These are phyloP conservation scores for Coccyzus lansbergi DNA, from an alignment of 2,797 vertebrate species.

Conservation along the genomic window DNA sequence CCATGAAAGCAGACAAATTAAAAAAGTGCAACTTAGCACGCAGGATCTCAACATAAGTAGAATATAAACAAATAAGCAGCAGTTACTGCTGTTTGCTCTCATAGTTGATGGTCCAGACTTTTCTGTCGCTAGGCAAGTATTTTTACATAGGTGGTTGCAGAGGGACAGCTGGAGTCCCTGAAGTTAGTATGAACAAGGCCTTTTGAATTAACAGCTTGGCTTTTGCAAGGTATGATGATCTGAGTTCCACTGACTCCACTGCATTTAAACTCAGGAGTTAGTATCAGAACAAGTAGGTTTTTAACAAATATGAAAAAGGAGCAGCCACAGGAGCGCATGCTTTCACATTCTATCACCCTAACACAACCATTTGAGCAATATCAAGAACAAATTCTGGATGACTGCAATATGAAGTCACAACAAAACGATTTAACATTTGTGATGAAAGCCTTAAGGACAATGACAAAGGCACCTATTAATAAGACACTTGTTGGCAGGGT, in stretches of 20 bases:
- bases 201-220: background rate
- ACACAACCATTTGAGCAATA: background rate
- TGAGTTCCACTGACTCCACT: background rate
- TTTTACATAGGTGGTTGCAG: background rate
- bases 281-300: background rate
- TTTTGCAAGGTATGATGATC: background rate
- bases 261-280: background rate
- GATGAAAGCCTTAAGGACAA: slow-evolving; percentile 47
- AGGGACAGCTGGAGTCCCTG: background rate
- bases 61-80: background rate
- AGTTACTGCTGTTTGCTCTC: background rate
- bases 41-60: background rate
- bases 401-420: slow-evolving; percentile 1
- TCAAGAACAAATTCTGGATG: background rate
- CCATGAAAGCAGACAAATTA: background rate
- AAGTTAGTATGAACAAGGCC: background rate
- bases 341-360: background rate
- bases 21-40: background rate
- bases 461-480: slow-evolving; percentile 44
- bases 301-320: background rate
- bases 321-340: background rate
- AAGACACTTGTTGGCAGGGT: background rate
- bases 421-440: background rate
- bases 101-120: background rate
- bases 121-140: background rate